A percentile compares a stretch with the other conserved stretches of the same genome.
phyloP scores from a whole-genome alignment of 2,888 invertebrate species.

The Amphipyra tragopoginis region DNA sequence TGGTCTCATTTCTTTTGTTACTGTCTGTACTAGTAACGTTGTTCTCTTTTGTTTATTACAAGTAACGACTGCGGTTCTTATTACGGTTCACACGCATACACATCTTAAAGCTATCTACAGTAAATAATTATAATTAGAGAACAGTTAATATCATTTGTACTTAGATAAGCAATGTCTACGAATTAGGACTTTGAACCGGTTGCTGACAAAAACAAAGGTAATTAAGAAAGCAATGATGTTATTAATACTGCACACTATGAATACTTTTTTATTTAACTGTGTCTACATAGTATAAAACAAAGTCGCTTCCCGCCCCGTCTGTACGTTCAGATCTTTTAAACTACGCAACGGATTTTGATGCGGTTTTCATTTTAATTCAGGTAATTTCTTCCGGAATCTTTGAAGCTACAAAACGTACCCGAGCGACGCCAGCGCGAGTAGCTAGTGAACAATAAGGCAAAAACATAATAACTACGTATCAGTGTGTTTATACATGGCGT shows the following conservation, averaged over 20 bases:
- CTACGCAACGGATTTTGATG: too few relatives aligned
- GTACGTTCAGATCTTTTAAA: too few relatives aligned
- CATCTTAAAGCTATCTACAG: constrained; percentile 11
- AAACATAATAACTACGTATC: constrained; percentile 18
- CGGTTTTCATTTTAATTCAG: too few relatives aligned
- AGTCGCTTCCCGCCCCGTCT: too few relatives aligned
- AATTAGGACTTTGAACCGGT: neutral
- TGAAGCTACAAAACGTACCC: too few relatives aligned
- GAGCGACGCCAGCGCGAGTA: too few relatives aligned
- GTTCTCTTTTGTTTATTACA: constrained; percentile 59
- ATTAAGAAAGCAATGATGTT: too few relatives aligned
- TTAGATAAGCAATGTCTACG: too few relatives aligned
- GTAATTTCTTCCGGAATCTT: constrained; percentile 4
- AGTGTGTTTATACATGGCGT: constrained; percentile 32
- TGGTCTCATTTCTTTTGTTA: constrained; percentile 69
- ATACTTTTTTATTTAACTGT: too few relatives aligned
- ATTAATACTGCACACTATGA: too few relatives aligned
- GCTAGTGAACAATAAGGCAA: constrained; percentile 20
- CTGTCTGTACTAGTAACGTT: constrained; percentile 55
- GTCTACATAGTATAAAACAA: too few relatives aligned
- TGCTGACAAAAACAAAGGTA: too few relatives aligned
- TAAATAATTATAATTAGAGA: constrained; percentile 27
- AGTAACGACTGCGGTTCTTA: constrained; percentile 33
- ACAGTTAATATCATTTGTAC: constrained; percentile 9
- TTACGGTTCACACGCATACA: constrained; percentile 3